phyloP scores from a whole-genome alignment of 1,140 invertebrate species.

The Leptoteleia sp. region DNA sequence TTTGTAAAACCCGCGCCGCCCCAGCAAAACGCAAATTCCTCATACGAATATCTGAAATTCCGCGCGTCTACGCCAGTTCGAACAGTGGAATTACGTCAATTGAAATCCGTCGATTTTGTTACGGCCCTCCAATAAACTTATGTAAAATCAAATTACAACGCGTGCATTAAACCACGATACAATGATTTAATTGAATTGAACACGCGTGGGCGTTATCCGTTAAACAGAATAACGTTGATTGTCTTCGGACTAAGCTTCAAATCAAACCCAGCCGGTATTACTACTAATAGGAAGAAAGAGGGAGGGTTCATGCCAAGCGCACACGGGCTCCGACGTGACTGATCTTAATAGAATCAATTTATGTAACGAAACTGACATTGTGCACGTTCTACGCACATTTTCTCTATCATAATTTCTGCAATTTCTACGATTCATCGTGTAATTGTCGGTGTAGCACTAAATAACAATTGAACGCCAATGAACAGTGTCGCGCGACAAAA shows the following conservation, averaged over 20 bases:
- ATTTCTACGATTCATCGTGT: conserved; percentile 57
- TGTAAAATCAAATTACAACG: background rate
- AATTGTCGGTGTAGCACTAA: conserved; percentile 53
- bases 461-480: conserved; percentile 52
- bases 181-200: conserved; percentile 36
- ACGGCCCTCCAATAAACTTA: no score
- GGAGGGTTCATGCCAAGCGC: conserved; percentile 58
- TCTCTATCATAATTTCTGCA: conserved; percentile 52
- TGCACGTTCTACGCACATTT: conserved; percentile 57
- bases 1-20: conserved; percentile 10
- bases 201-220: conserved; percentile 20
- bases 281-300: conserved; percentile 63
- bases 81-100: no score
- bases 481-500: conserved; percentile 42
- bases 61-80: background rate
- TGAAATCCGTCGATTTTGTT: no score
- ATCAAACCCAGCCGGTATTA: conserved; percentile 64
- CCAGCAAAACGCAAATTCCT: background rate
- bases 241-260: conserved; percentile 55
- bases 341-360: conserved; percentile 69
- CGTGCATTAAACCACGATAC: no score
- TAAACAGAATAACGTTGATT: conserved; percentile 31
- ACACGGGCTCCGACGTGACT: conserved; percentile 63
- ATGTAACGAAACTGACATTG: conserved; percentile 61
- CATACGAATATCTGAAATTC: background rate